Base-by-base conservation (phyloP, 1,140 invertebrate species). In the Phymorhynchus buccinoides region DNA sequence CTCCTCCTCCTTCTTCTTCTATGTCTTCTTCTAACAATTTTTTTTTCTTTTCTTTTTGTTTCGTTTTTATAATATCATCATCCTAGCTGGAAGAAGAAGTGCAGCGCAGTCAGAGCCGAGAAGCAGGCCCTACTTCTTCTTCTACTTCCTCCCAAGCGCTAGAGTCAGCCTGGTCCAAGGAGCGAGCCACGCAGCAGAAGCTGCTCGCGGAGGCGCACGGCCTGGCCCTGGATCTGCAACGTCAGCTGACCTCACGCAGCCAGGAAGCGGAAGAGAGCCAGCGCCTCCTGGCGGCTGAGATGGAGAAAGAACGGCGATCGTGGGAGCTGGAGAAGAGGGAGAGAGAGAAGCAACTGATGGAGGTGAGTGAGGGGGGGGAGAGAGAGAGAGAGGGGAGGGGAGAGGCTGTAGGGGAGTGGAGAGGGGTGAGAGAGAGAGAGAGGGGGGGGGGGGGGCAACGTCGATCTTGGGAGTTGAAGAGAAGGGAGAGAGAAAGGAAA, bases 101-200 rank as follows among this genome's bases (percentile, higher is more conserved):
- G 12, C 87, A 92, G 32, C 89, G 91, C 41, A 90, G 89, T 12
- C 86, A 92, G 14, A n/a, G n/a, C n/a, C 92, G 92, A 1, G 94
- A 97, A 84, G 96, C 96, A 0, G 96, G 97, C 90, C n/a, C n/a
- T n/a, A n/a, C n/a, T n/a, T n/a, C n/a, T n/a, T n/a, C n/a, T n/a
- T n/a, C n/a, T n/a, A n/a, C n/a, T n/a, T 96, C 97, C 87, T 96
- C 96, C 6, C 97, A 90, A 37, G 93, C 97, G 77, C 96, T 99
- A 95, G 97, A 99, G 91, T 93, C 98, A 22, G 97, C 97, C 0
- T 99, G 98, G 98, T 97, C 98, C 89, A 98, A 98, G 91, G 98
- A 99, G 92, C 94, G 98, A 82, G 96, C 97, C 90, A 97, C 98
- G 90, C 97, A 98, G 89, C 97, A 98, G 88, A 94, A 97, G 14